Percentiles rank a stretch among this genome's conserved stretches.
Conservation (phyloP, 2,888 invertebrate genomes). For the Trichogramma evanescens region DNA sequence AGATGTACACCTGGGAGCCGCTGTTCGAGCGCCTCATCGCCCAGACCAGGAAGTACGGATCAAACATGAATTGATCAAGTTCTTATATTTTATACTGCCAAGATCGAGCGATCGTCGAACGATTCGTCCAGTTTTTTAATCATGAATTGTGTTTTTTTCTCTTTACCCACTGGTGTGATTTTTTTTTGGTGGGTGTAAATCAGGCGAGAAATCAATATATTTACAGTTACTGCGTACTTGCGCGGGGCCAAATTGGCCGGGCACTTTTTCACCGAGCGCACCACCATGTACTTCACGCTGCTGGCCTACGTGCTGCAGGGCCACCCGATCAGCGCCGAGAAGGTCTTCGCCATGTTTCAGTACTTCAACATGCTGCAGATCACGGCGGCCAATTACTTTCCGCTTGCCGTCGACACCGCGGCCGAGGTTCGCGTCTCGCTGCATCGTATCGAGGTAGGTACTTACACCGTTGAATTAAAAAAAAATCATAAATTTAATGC, state of each 20-base stretch:
- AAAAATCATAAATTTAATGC: no score
- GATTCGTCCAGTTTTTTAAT: neutral
- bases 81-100: no score
- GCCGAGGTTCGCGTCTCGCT: conserved; percentile 62
- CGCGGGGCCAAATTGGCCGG: conserved; percentile 58
- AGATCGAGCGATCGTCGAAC: neutral
- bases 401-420: conserved; percentile 54
- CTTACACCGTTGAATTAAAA: no score
- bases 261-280: conserved; percentile 75
- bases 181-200: no score
- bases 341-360: conserved; percentile 70
- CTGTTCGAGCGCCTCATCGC: conserved; percentile 66
- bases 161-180: no score
- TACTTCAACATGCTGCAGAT: conserved; percentile 68
- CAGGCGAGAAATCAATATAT: conserved; percentile 55
- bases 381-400: conserved; percentile 60
- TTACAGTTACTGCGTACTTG: conserved; percentile 60
- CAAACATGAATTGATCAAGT: no score
- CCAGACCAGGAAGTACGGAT: conserved; percentile 57
- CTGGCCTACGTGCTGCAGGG: conserved; percentile 65
- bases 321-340: conserved; percentile 51
- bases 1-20: conserved; percentile 82
- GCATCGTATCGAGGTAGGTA: conserved; percentile 54
- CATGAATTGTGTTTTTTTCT: no score
- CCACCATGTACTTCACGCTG: conserved; percentile 75